These are phyloP conservation scores for Cardiocondyla obscurior DNA, from an alignment of 1,140 invertebrate species.

Conservation along the genomic window DNA sequence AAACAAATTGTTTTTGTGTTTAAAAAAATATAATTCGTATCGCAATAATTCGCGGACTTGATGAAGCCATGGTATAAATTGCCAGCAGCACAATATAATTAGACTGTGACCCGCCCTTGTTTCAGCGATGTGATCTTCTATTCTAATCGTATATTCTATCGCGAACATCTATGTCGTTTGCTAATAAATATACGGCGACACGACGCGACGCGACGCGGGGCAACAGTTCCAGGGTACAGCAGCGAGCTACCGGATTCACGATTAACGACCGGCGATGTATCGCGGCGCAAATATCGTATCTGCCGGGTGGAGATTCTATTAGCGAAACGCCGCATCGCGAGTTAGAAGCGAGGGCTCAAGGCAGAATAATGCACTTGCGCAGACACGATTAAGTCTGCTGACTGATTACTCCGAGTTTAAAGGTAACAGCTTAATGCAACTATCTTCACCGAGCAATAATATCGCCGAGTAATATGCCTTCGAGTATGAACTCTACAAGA, in stretches of 20 bases:
- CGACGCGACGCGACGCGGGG: not conserved
- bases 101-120: conserved; percentile 29
- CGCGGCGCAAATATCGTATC: conserved; percentile 58
- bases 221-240: conserved; percentile 25
- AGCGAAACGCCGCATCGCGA: conserved; percentile 37
- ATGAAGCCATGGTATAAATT: not conserved
- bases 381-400: conserved; percentile 48
- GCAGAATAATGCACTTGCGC: conserved; percentile 44
- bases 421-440: conserved; percentile 17
- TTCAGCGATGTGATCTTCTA: conserved; percentile 35
- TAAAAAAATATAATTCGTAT: too few relatives aligned
- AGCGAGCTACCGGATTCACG: conserved; percentile 52
- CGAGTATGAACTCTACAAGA: not conserved
- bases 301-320: conserved; percentile 59
- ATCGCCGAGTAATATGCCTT: not conserved
- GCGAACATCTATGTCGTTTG: conserved; percentile 41
- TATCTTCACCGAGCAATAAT: conserved; percentile 27
- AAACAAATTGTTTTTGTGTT: too few relatives aligned
- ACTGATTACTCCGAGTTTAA: conserved; percentile 45
- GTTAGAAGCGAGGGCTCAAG: conserved; percentile 24
- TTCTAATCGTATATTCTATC: conserved; percentile 37
- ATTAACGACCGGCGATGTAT: conserved; percentile 62
- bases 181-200: conserved; percentile 59
- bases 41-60: too few relatives aligned
- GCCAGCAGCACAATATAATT: conserved; percentile 19